phyloP scores from a whole-genome alignment of 1,140 invertebrate genomes.

The Conus ventricosus region DNA sequence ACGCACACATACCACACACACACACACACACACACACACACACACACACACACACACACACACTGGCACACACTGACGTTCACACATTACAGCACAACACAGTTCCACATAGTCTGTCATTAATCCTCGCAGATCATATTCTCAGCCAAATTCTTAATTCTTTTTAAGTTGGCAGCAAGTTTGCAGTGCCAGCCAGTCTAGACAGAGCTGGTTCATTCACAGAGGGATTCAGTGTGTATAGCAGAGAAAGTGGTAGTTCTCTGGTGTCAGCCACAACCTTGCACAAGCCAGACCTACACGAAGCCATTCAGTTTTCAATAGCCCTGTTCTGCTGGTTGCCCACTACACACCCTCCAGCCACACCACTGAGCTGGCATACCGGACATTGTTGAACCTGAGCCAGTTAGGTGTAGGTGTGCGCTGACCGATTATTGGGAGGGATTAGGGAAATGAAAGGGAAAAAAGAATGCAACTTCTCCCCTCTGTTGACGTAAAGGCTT shows the following conservation, averaged over 20 bases:
- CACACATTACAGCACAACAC: not conserved
- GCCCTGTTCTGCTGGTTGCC: not conserved
- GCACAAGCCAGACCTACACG: no score
- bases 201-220: no score
- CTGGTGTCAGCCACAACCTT: no score
- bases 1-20: no score
- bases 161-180: no score
- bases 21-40: slow-evolving; percentile 17
- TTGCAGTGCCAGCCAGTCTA: no score
- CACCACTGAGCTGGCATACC: not conserved
- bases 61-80: not conserved
- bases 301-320: no score
- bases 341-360: not conserved
- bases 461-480: slow-evolving; percentile 1
- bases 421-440: not conserved
- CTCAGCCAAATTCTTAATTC: no score
- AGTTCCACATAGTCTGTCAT: no score
- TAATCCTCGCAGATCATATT: no score
- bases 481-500: not conserved
- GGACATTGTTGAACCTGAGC: not conserved
- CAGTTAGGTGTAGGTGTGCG: not conserved
- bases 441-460: not conserved
- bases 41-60: slow-evolving; percentile 3
- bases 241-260: no score
- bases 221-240: no score